These are phyloP conservation scores for Eulemur rubriventer DNA, from an alignment of 2,797 vertebrate genomes.

Conservation along the genomic window DNA sequence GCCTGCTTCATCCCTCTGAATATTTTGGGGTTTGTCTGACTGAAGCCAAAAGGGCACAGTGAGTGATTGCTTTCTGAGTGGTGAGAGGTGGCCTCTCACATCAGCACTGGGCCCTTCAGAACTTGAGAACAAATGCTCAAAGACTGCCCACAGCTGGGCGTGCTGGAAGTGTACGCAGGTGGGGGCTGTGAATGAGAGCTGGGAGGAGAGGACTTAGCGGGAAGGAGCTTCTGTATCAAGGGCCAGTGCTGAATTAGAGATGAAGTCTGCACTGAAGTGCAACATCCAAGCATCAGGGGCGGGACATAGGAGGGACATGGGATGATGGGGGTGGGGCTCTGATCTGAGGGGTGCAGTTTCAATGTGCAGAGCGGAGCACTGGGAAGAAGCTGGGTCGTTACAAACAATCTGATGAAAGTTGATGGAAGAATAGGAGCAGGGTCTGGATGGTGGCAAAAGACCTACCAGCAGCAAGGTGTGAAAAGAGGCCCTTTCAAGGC, in stretches of 20 bases:
- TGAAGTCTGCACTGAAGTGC: neutral
- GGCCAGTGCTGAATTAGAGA: neutral
- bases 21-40: neutral
- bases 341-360: neutral
- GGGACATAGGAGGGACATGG: neutral
- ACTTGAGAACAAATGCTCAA: slow-evolving; percentile 34
- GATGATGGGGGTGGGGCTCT: neutral
- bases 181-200: neutral
- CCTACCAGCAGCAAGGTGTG: neutral
- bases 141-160: slow-evolving; percentile 22
- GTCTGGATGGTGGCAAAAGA: neutral
- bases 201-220: neutral
- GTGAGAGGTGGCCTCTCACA: neutral
- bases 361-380: neutral
- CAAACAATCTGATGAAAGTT: neutral
- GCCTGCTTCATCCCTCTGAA: neutral
- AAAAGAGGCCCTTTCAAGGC: neutral
- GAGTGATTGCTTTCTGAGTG: neutral
- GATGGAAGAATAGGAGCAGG: neutral
- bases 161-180: slow-evolving; percentile 19
- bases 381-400: neutral
- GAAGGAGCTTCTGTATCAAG: slow-evolving; percentile 7
- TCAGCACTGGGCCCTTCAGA: neutral
- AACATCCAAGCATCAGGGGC: neutral
- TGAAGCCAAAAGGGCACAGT: neutral